Percentiles rank a stretch among this genome's conserved stretches.
phyloP scores from a whole-genome alignment of 2,113 vertebrate genomes.

The Silurus glanis region DNA sequence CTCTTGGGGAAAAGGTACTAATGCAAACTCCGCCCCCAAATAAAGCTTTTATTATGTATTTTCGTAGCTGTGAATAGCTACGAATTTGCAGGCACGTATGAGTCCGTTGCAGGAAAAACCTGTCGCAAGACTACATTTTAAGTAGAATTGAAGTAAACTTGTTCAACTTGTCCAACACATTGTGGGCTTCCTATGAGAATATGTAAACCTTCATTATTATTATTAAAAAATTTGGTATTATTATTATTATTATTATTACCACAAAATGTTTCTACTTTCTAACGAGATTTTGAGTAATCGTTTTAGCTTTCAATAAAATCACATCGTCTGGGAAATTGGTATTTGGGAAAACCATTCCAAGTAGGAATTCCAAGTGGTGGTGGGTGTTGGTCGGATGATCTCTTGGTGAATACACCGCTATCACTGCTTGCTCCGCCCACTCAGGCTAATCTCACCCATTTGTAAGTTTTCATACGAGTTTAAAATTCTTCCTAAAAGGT shows the following conservation, averaged over 20 bases:
- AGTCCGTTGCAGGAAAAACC: background rate
- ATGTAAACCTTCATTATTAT: background rate
- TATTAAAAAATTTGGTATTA: background rate
- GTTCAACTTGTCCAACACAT: background rate
- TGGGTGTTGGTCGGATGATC: background rate
- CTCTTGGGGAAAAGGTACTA: background rate
- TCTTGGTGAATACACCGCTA: background rate
- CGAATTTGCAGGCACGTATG: background rate
- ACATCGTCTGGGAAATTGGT: background rate
- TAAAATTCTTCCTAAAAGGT: background rate
- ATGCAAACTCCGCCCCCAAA: background rate
- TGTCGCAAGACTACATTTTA: background rate
- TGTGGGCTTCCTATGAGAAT: background rate
- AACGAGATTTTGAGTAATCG: background rate
- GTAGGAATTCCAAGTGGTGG: background rate
- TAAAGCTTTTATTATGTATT: background rate
- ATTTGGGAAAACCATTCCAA: background rate
- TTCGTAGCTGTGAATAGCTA: background rate
- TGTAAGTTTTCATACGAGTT: background rate
- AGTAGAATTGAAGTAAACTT: background rate
- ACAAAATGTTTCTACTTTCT: background rate
- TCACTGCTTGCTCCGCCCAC: background rate
- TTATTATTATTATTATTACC: background rate
- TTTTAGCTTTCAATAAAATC: background rate
- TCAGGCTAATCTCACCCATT: background rate